Conservation (phyloP, 1,140 invertebrate species). For the Trachymyrmex septentrionalis region DNA sequence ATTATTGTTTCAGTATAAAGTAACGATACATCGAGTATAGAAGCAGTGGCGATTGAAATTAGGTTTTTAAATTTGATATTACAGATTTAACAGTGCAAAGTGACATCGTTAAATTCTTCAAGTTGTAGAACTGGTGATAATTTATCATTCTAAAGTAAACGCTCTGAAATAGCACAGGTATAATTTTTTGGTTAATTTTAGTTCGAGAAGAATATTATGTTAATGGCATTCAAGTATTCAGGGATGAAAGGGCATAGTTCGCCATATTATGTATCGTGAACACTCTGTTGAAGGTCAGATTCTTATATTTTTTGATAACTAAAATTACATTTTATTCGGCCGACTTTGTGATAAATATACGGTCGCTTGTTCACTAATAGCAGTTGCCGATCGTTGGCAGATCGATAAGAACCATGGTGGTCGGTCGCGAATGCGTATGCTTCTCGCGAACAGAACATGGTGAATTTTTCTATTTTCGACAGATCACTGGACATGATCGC, state of each 20-base stretch:
- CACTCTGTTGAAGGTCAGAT: neutral
- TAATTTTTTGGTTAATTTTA: neutral
- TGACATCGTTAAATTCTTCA: neutral
- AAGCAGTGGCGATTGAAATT: too few relatives aligned
- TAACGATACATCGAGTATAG: too few relatives aligned
- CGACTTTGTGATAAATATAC: neutral
- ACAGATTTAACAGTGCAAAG: too few relatives aligned
- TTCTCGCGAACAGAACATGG: neutral
- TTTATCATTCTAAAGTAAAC: neutral
- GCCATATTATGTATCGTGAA: neutral
- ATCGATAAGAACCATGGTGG: neutral
- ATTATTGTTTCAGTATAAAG: too few relatives aligned
- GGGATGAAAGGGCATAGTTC: too few relatives aligned
- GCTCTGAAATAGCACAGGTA: neutral
- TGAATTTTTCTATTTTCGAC: constrained; percentile 24
- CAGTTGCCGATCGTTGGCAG: neutral
- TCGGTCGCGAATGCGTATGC: neutral
- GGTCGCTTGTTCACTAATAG: neutral
- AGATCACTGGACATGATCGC: constrained; percentile 14
- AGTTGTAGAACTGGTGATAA: neutral
- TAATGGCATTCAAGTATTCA: neutral
- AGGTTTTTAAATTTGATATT: too few relatives aligned
- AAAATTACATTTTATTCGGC: neutral
- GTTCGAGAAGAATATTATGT: neutral
- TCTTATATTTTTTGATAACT: neutral